Conservation (phyloP, 2,797 vertebrate genomes). For the Lepus oiostolus region DNA sequence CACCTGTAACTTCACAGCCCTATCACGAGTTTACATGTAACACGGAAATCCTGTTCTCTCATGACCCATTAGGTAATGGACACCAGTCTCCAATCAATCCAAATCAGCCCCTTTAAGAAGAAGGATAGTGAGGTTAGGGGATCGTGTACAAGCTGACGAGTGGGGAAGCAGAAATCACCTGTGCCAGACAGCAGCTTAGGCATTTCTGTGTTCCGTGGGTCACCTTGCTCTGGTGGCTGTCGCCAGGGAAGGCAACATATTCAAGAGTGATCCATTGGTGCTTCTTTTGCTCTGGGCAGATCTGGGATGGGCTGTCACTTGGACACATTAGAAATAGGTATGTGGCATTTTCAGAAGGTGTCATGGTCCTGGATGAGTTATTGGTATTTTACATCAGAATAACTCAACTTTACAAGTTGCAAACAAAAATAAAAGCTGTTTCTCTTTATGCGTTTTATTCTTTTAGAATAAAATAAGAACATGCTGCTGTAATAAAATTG, state of each 20-base stretch:
- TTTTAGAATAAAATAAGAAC: constrained; percentile 74
- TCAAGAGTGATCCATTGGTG: constrained; percentile 26
- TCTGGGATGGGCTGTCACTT: constrained; percentile 82
- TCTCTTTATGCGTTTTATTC: constrained; percentile 84
- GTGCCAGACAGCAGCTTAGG: constrained; percentile 82
- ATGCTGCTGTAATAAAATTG: constrained; percentile 87
- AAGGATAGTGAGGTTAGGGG: constrained; percentile 84
- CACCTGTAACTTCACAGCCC: constrained; percentile 86
- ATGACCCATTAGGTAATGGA: constrained; percentile 86
- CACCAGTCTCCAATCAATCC: constrained; percentile 86
- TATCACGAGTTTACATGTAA: constrained; percentile 91
- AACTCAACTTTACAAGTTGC: constrained; percentile 85
- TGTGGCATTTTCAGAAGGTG: constrained; percentile 82
- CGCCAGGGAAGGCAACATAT: neutral
- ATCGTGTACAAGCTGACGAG: constrained; percentile 75
- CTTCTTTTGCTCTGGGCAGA: constrained; percentile 82
- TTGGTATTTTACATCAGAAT: constrained; percentile 82
- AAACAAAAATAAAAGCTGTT: constrained; percentile 85
- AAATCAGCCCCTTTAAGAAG: constrained; percentile 82
- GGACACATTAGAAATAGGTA: constrained; percentile 80
- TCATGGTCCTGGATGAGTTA: constrained; percentile 87
- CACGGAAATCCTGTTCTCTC: constrained; percentile 86
- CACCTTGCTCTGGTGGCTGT: constrained; percentile 77
- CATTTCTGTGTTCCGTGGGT: constrained; percentile 72
- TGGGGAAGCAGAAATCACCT: constrained; percentile 81